A percentile compares a stretch with the other conserved stretches of the same genome.
phyloP scores from a whole-genome alignment of 2,113 vertebrate genomes.

The Sinocyclocheilus maitianheensis region DNA sequence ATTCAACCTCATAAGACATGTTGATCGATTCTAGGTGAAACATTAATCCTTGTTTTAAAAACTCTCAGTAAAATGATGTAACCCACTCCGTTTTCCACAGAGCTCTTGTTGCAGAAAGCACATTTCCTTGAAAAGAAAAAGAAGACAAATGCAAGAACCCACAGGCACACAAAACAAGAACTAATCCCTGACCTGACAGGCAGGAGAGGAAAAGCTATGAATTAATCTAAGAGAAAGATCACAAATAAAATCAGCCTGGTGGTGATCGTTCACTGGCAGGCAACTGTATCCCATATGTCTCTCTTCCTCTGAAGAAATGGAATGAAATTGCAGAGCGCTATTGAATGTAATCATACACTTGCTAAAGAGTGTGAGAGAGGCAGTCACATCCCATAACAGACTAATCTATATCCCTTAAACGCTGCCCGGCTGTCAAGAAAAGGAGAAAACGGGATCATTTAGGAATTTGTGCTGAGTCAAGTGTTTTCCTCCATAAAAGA shows the following conservation, averaged over 20 bases:
- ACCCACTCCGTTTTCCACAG: slow-evolving; percentile 43
- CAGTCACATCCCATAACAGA: slow-evolving; percentile 50
- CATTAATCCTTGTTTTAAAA: slow-evolving; percentile 55
- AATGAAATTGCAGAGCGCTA: slow-evolving; percentile 20
- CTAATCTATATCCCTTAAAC: not conserved
- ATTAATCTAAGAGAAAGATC: slow-evolving; percentile 53
- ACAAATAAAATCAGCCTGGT: slow-evolving; percentile 45
- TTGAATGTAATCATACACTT: not conserved
- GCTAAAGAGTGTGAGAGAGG: not conserved
- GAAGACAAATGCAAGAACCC: slow-evolving; percentile 8
- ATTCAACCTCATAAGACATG: slow-evolving; percentile 20
- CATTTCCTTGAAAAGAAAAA: slow-evolving; percentile 34
- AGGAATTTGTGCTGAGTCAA: slow-evolving; percentile 53
- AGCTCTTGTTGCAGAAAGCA: slow-evolving; percentile 15
- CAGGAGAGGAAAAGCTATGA: slow-evolving; percentile 31
- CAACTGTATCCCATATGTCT: slow-evolving; percentile 40
- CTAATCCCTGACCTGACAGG: slow-evolving; percentile 54
- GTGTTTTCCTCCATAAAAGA: slow-evolving; percentile 40
- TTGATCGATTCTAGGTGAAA: slow-evolving; percentile 45
- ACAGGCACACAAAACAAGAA: slow-evolving; percentile 8
- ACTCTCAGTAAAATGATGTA: slow-evolving; percentile 52
- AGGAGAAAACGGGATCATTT: slow-evolving; percentile 21
- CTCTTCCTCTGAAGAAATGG: slow-evolving; percentile 23
- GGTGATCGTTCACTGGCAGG: slow-evolving; percentile 26
- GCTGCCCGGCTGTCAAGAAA: slow-evolving; percentile 15